These are phyloP conservation scores for Stichopus chloronotus DNA, from an alignment of 35 echinoderm and acorn worm genomes.

Conservation along the genomic window DNA sequence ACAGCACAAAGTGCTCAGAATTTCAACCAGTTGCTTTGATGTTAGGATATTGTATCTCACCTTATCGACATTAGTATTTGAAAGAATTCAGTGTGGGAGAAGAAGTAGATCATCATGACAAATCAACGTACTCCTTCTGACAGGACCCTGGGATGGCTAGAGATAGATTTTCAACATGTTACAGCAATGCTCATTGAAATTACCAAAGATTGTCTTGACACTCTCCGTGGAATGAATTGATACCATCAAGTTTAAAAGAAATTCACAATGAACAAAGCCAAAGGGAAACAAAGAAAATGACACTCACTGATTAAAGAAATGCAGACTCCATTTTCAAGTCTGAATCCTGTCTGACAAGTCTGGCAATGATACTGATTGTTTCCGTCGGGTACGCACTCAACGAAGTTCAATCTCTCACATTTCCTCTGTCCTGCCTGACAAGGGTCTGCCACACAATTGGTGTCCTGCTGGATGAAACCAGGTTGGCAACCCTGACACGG, in stretches of 20 bases:
- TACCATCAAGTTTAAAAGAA: too few species aligned
- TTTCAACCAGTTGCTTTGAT: too few species aligned
- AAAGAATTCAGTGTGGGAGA: too few species aligned
- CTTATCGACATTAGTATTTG: neutral
- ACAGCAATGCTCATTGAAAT: too few species aligned
- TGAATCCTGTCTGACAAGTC: conserved; percentile 25
- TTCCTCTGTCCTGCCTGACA: conserved; percentile 24
- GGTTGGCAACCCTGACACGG: neutral
- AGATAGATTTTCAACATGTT: too few species aligned
- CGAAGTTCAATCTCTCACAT: conserved; percentile 23
- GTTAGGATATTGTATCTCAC: neutral
- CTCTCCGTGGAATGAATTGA: too few species aligned
- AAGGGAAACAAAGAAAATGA: neutral
- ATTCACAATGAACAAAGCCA: too few species aligned
- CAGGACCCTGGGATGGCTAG: too few species aligned
- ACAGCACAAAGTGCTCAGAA: too few species aligned
- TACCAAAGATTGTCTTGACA: too few species aligned
- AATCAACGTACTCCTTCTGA: too few species aligned
- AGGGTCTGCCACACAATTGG: conserved; percentile 22
- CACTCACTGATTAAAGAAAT: neutral
- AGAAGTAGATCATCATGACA: too few species aligned
- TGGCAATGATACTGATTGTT: conserved; percentile 49
- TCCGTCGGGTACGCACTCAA: conserved; percentile 24
- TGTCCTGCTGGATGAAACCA: conserved; percentile 10
- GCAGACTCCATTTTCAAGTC: conserved; percentile 33